These are phyloP conservation scores for Apis mellifera DNA, from an alignment of 1,140 invertebrate species.

Conservation along the genomic window Amel_HAv3.1 CM009946.2:6665501-6666000, in stretches of 20 bases:
- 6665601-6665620: conserved; percentile 29
- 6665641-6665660: conserved; percentile 8
- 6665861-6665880: too few relatives aligned
- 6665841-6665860: too few relatives aligned
- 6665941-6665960: not conserved
- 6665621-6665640: conserved; percentile 1
- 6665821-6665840: too few relatives aligned
- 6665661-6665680: too few relatives aligned
- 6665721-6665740: too few relatives aligned
- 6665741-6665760: too few relatives aligned
- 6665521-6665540: conserved; percentile 43
- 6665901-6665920: conserved; percentile 14
- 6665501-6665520: conserved; percentile 44
- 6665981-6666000: not conserved
- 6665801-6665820: not conserved
- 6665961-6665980: conserved; percentile 20
- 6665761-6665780: too few relatives aligned
- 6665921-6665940: conserved; percentile 5
- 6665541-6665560: conserved; percentile 46
- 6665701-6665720: too few relatives aligned
- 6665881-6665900: too few relatives aligned
- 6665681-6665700: not conserved
- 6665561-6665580: conserved; percentile 27
- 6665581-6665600: conserved; percentile 13
- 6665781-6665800: too few relatives aligned